Base-by-base conservation (phyloP, 2,113 vertebrate genomes). In the Perccottus glenii region DNA sequence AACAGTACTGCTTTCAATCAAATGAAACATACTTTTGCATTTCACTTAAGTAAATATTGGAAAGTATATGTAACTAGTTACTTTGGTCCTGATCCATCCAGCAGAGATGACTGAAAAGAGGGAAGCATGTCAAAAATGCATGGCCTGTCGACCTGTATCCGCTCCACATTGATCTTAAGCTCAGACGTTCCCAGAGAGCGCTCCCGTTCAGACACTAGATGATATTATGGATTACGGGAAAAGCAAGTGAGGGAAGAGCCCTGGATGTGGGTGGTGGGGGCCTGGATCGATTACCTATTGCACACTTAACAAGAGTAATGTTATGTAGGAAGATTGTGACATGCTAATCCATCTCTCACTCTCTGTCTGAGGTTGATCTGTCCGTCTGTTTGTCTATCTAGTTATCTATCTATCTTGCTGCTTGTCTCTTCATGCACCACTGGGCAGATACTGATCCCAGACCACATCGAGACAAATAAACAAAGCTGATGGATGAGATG, bases 231-330 rank as follows among this genome's bases (percentile, higher is more conserved):
- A 88, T 91, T 85, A 90, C 70, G 48, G 82, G 75, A 86, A 80
- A 62, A 75, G 64, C 78, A 76, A 77, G 62, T 57, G 69, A 80
- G 74, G 65, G 72, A 82, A 66, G 85, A 85, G 77, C 78, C 56
- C 16, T 63, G 78, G 61, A 83, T 77, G 78, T 40, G 50, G 77
- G 78, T 49, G 72, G 80, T 77, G 67, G 82, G 76, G 66, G 77
- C 49, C 81, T 32, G 87, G 87, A 91, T 90, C 84, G 81, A 91
- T 91, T 86, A 87, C 82, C 84, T 78, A 81, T 70, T 84, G 85
- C 80, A 52, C 85, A 89, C 89, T 91, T 87, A 87, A 89, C 87
- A 90, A 88, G 88, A 88, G 84, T 89, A 87, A 91, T 89, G 87
- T 85, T 86, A 81, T 88, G 84, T 81, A 87, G 86, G 73, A 80